Conservation (phyloP, 2,113 vertebrate species). For the Sialia sialis region DNA sequence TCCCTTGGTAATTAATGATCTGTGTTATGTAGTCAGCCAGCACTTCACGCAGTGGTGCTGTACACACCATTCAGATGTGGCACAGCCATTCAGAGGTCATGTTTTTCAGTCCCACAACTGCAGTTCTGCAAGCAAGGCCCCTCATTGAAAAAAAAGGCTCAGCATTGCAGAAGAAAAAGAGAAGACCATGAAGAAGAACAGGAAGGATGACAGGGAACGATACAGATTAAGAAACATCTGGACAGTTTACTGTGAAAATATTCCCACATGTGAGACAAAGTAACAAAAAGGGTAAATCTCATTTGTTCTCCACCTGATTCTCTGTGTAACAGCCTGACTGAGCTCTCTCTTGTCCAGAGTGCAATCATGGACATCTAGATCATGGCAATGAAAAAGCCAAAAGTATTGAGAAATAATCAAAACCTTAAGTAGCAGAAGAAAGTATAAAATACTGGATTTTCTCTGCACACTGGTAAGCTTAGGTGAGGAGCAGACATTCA, state of each 20-base stretch:
- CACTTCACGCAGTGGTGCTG: fast-evolving
- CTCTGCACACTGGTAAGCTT: background rate
- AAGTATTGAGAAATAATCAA: background rate
- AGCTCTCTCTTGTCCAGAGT: background rate
- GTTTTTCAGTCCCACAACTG: background rate
- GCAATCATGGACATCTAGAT: no score
- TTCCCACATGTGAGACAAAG: background rate
- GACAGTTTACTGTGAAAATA: background rate
- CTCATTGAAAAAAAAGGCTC: background rate
- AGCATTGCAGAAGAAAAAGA: background rate
- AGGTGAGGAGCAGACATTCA: background rate
- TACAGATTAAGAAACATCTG: background rate
- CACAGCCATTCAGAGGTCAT: background rate
- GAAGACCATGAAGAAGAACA: background rate
- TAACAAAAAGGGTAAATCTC: background rate
- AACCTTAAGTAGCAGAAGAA: background rate
- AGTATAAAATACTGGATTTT: background rate
- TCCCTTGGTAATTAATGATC: background rate
- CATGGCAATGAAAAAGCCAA: background rate
- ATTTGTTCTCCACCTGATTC: background rate
- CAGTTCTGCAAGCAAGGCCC: background rate
- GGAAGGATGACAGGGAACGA: background rate
- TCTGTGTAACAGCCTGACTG: background rate
- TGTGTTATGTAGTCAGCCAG: background rate
- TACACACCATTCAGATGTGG: background rate